Percentiles rank a stretch among this genome's conserved stretches.
Conservation (phyloP, 2,113 vertebrate species). For the Nothobranchius kuhntae region DNA sequence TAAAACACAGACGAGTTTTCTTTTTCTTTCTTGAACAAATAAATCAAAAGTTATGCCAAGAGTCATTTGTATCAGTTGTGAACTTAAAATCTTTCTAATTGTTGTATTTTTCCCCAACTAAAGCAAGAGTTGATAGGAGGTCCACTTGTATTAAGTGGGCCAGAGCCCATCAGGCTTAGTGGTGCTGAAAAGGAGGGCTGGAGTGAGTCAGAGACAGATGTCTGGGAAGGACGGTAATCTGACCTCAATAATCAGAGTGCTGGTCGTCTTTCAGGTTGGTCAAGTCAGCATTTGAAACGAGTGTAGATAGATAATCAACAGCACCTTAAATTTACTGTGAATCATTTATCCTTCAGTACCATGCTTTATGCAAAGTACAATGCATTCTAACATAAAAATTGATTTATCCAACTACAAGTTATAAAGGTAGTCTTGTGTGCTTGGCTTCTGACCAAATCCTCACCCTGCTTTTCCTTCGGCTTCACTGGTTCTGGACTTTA, state of each 20-base stretch:
- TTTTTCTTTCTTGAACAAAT: neutral
- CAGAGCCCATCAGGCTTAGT: conserved; percentile 48
- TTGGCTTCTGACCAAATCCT: too few relatives aligned
- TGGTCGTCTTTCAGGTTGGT: conserved; percentile 50
- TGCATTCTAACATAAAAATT: too few relatives aligned
- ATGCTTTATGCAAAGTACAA: neutral
- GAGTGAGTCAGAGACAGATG: conserved; percentile 66
- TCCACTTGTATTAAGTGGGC: conserved; percentile 50
- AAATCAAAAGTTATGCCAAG: neutral
- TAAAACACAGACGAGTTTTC: neutral
- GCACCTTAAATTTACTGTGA: neutral
- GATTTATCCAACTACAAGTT: too few relatives aligned
- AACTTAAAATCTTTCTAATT: conserved; percentile 29
- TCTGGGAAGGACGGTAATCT: conserved; percentile 61
- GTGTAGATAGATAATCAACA: conserved; percentile 3
- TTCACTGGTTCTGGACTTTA: too few relatives aligned
- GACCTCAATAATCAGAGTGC: conserved; percentile 67
- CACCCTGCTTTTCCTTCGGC: too few relatives aligned
- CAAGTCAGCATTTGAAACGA: conserved; percentile 19
- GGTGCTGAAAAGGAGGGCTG: conserved; percentile 39
- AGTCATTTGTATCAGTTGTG: conserved; percentile 5
- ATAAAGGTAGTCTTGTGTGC: too few relatives aligned
- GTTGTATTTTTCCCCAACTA: conserved; percentile 2
- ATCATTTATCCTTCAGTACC: neutral
- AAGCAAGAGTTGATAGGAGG: conserved; percentile 40